These are phyloP conservation scores for Pseudotriccus pelzelni DNA, from an alignment of 2,797 vertebrate genomes.

Conservation along the genomic window DNA sequence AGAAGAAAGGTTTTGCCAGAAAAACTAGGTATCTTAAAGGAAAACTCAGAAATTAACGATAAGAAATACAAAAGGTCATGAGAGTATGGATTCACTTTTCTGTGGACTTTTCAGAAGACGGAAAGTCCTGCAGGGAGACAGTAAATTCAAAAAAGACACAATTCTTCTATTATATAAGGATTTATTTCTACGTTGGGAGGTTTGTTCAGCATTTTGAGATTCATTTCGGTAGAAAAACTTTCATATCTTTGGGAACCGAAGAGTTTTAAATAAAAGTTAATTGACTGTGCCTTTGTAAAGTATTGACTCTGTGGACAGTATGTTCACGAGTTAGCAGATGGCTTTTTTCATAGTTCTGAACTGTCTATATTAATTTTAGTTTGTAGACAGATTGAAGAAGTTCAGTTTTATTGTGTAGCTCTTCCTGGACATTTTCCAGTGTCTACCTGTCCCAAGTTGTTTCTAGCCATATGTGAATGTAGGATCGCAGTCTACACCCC, in stretches of 20 bases:
- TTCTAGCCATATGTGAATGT: constrained; percentile 16
- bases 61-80: neutral
- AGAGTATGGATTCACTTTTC: neutral
- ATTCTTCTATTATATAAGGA: neutral
- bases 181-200: neutral
- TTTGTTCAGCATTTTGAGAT: neutral
- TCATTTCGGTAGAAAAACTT: neutral
- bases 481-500: neutral
- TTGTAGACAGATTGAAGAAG: constrained; percentile 38
- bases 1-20: neutral
- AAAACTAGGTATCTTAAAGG: neutral
- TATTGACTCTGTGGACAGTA: neutral
- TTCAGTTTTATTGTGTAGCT: neutral
- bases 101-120: neutral
- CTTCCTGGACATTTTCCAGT: constrained; percentile 19
- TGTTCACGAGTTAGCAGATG: constrained; percentile 51
- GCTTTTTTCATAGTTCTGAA: constrained; percentile 11
- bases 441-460: constrained; percentile 18
- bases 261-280: constrained; percentile 10
- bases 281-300: neutral
- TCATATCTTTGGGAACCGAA: neutral
- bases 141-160: neutral
- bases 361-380: constrained; percentile 43
- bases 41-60: neutral
- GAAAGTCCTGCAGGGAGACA: neutral